phyloP scores from a whole-genome alignment of 2,888 invertebrate genomes.

The Limnephilus auricula region DNA sequence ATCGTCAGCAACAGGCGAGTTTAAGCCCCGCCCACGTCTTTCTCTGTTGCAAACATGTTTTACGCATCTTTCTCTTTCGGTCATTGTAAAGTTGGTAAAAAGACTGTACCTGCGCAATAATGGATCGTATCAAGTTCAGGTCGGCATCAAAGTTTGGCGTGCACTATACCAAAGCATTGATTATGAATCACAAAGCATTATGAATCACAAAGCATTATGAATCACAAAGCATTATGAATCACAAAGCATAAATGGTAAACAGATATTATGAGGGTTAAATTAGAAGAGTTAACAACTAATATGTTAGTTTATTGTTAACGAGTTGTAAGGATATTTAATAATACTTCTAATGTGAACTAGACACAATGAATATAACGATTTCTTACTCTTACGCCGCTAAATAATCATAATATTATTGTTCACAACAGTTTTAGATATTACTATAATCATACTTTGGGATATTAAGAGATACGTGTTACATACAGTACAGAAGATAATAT shows the following conservation, averaged over 20 bases:
- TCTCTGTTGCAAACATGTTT: too few species aligned
- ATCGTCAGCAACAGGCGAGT: too few species aligned
- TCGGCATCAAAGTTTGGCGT: too few species aligned
- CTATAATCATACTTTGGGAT: constrained; percentile 13
- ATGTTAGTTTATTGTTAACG: background rate
- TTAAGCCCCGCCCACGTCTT: too few species aligned
- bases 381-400: background rate
- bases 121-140: too few species aligned
- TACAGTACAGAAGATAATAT: constrained; percentile 14
- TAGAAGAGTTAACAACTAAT: background rate
- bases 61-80: too few species aligned
- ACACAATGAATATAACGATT: background rate
- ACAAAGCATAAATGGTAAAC: background rate
- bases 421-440: background rate
- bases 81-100: too few species aligned
- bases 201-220: background rate
- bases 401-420: background rate
- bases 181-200: too few species aligned
- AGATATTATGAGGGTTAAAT: background rate
- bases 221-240: background rate
- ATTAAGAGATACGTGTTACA: constrained; percentile 19
- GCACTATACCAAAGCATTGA: too few species aligned
- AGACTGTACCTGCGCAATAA: too few species aligned
- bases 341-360: background rate
- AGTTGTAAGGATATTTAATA: constrained; percentile 13